Evolutionary conservation across 1,140 invertebrate genomes (phyloP).

Genomic region (Matsumurasca onukii): DNA sequence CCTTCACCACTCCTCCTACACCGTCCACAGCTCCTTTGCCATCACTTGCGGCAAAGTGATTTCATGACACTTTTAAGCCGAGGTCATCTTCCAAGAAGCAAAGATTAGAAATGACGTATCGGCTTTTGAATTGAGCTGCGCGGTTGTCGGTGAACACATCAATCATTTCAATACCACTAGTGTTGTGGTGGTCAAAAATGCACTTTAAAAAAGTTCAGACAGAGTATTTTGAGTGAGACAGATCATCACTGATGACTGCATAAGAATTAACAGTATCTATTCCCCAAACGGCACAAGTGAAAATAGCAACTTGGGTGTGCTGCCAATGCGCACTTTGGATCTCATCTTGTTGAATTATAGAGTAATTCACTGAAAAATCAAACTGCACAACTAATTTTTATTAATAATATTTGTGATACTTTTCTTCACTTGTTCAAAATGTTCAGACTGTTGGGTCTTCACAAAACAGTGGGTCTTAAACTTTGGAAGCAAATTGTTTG

Average conservation of each 20-base stretch:
- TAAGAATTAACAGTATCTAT: conserved; percentile 21
- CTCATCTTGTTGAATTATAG: conserved; percentile 41
- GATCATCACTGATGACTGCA: conserved; percentile 16
- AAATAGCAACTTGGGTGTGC: conserved; percentile 40
- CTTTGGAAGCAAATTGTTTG: background rate
- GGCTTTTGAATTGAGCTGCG: conserved; percentile 42
- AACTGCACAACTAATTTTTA: conserved; percentile 8
- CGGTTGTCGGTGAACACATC: conserved; percentile 45
- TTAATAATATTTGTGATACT: background rate
- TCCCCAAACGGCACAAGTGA: conserved; percentile 38
- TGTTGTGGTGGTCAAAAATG: conserved; percentile 21
- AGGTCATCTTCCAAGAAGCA: conserved; percentile 43
- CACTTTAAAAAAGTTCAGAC: conserved; percentile 30
- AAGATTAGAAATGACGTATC: conserved; percentile 44
- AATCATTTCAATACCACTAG: conserved; percentile 28
- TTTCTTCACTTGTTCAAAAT: conserved; percentile 15
- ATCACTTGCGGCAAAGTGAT: conserved; percentile 45
- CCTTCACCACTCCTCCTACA: conserved; percentile 43
- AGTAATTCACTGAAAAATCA: conserved; percentile 36
- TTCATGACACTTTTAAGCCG: conserved; percentile 42
- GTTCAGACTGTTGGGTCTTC: background rate
- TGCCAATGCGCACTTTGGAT: conserved; percentile 41
- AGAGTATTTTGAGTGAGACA: conserved; percentile 31
- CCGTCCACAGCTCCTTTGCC: conserved; percentile 46
- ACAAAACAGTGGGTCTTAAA: conserved; percentile 20